Percentiles rank a stretch among this genome's conserved stretches.
Conservation (phyloP, 53 echinoderm and acorn worm species). For the Henricia sp. region DNA sequence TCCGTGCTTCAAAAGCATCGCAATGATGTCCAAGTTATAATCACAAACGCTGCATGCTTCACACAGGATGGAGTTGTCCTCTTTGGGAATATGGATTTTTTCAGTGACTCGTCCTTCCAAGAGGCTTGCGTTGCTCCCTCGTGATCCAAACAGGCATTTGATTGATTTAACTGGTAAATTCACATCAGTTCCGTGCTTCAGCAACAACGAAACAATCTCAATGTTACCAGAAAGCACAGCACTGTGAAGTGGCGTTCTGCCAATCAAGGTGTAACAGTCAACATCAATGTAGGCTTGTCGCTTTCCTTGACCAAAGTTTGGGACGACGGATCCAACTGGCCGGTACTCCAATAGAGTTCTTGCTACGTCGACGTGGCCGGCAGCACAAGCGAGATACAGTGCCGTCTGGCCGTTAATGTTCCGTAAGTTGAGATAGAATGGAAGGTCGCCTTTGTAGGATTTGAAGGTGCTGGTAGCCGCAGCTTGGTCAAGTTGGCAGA, state of each 20-base stretch:
- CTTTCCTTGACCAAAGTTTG: slow-evolving; percentile 33
- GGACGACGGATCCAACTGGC: slow-evolving; percentile 68
- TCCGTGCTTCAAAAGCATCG: slow-evolving; percentile 81
- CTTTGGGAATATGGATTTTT: slow-evolving; percentile 72
- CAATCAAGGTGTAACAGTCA: slow-evolving; percentile 89
- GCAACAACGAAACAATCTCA: slow-evolving; percentile 82
- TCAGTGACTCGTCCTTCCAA: slow-evolving; percentile 59
- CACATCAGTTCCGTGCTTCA: slow-evolving; percentile 87
- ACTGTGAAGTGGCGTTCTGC: slow-evolving; percentile 89
- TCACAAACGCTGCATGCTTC: slow-evolving; percentile 84
- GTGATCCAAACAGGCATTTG: slow-evolving; percentile 71
- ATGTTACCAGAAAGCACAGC: slow-evolving; percentile 78
- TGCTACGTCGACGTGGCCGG: slow-evolving; percentile 82
- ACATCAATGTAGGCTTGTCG: slow-evolving; percentile 75
- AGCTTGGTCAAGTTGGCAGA: slow-evolving; percentile 46
- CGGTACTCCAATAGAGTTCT: slow-evolving; percentile 83
- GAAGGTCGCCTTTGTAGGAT: slow-evolving; percentile 87
- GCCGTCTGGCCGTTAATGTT: slow-evolving; percentile 93
- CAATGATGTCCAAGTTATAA: slow-evolving; percentile 88
- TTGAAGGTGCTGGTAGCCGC: slow-evolving; percentile 70
- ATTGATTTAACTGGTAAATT: slow-evolving; percentile 85
- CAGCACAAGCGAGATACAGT: slow-evolving; percentile 78
- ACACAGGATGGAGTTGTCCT: slow-evolving; percentile 77
- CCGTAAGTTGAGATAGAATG: slow-evolving; percentile 83
- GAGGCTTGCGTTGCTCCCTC: slow-evolving; percentile 33